phyloP scores from a whole-genome alignment of 1,140 invertebrate genomes.

The Euura lappo region DNA sequence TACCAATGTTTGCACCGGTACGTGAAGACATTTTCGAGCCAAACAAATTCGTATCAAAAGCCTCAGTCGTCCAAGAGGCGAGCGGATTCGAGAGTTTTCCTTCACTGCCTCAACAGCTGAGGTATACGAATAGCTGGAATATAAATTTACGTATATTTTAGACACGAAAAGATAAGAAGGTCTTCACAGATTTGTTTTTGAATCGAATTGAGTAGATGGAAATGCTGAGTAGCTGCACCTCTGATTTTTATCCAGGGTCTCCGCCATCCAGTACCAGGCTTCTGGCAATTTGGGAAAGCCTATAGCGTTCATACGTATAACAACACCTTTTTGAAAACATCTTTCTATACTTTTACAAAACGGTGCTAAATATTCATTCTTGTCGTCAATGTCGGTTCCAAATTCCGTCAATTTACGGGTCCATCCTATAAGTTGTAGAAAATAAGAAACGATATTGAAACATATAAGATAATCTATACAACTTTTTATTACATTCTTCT shows the following conservation, averaged over 20 bases:
- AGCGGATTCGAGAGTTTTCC: constrained; percentile 55
- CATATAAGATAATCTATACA: constrained; percentile 13
- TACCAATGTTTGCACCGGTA: constrained; percentile 63
- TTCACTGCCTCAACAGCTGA: constrained; percentile 55
- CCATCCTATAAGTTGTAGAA: constrained; percentile 42
- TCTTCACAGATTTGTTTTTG: too few species aligned
- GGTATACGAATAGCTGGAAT: constrained; percentile 44
- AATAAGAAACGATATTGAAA: constrained; percentile 26
- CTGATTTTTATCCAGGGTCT: constrained; percentile 48
- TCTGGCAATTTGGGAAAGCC: constrained; percentile 53
- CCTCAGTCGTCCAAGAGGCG: constrained; percentile 60
- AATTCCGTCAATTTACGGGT: constrained; percentile 54
- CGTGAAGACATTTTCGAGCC: constrained; percentile 63
- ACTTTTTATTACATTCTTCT: constrained; percentile 7
- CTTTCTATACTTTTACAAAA: constrained; percentile 61
- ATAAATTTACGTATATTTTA: constrained; percentile 19
- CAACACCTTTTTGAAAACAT: constrained; percentile 59
- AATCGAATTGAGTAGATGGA: neutral
- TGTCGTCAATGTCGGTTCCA: constrained; percentile 49
- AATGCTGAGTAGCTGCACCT: constrained; percentile 30
- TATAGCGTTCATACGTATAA: constrained; percentile 43
- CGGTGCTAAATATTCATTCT: constrained; percentile 46
- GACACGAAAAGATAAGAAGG: too few species aligned
- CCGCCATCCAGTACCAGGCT: constrained; percentile 61
- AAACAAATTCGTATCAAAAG: constrained; percentile 65